Evolutionary conservation across 2,797 vertebrate genomes (phyloP).

Genomic region (Dromococcyx pavoninus): DNA sequence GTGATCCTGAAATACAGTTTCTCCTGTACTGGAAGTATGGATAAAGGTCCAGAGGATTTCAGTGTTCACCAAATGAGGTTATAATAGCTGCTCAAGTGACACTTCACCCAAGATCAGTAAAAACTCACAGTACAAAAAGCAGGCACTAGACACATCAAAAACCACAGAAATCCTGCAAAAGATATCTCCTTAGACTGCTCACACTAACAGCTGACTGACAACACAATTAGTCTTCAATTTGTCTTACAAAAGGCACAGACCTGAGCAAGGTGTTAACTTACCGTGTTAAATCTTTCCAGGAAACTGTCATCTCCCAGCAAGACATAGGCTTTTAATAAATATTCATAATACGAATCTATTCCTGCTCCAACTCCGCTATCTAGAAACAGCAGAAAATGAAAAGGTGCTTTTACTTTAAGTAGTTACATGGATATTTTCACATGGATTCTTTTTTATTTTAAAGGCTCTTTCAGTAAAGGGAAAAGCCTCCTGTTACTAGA

Average conservation of each 20-base stretch:
- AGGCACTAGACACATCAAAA: neutral
- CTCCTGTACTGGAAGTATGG: neutral
- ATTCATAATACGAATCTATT: constrained; percentile 99
- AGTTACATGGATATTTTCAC: neutral
- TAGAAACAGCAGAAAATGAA: constrained; percentile 63
- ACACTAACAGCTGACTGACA: constrained; percentile 9
- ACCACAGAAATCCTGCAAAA: neutral
- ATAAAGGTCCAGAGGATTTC: neutral
- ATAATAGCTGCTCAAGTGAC: neutral
- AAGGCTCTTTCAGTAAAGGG: neutral
- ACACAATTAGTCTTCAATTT: neutral
- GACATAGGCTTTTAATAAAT: constrained; percentile 96
- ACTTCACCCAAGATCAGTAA: neutral
- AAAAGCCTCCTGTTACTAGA: neutral
- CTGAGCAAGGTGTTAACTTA: constrained; percentile 74
- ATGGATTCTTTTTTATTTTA: neutral
- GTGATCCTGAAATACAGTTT: neutral
- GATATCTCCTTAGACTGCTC: neutral
- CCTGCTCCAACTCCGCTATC: constrained; percentile 99
- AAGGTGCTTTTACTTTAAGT: neutral
- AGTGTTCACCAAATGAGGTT: neutral
- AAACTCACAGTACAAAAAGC: neutral
- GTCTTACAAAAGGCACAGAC: constrained; percentile 17
- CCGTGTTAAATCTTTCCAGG: constrained; percentile 97
- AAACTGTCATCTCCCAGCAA: constrained; percentile 96